phyloP scores from a whole-genome alignment of 2,797 vertebrate species.

The Stomatorhinus walkeri region DNA sequence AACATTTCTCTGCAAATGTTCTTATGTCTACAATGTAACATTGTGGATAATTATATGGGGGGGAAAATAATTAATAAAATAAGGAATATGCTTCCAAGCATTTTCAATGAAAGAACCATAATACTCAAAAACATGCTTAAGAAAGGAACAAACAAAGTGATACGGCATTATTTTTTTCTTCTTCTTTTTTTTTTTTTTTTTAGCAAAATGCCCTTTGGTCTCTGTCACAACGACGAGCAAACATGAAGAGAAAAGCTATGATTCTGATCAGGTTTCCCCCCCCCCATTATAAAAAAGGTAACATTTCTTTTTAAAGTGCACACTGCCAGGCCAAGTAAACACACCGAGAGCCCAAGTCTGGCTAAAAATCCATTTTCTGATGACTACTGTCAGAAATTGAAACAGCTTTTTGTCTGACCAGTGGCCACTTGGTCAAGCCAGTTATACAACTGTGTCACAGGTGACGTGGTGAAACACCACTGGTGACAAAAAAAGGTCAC shows the following conservation, averaged over 20 bases:
- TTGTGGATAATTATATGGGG: not conserved
- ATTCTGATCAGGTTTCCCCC: not conserved
- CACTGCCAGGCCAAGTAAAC: constrained; percentile 7
- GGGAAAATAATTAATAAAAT: not conserved
- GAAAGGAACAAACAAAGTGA: not conserved
- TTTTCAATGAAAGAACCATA: not conserved
- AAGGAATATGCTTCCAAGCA: not conserved
- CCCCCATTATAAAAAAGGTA: constrained; percentile 2
- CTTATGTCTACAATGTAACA: constrained; percentile 4
- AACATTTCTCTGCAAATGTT: constrained; percentile 16
- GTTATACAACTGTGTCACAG: not conserved
- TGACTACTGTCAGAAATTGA: not conserved
- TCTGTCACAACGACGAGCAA: not conserved
- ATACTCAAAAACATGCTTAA: constrained; percentile 9
- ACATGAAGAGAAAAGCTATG: not conserved
- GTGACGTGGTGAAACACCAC: not conserved
- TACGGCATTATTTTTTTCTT: not conserved
- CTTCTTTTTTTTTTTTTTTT: not conserved
- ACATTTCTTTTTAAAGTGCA: constrained; percentile 31
- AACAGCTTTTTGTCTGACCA: not conserved
- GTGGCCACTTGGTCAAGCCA: not conserved
- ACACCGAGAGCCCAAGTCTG: not conserved
- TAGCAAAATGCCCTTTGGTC: constrained; percentile 9
- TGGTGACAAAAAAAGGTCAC: not conserved
- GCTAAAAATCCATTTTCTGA: not conserved